Conservation (phyloP, 2,113 vertebrate species). For the Neolamprologus longior region DNA sequence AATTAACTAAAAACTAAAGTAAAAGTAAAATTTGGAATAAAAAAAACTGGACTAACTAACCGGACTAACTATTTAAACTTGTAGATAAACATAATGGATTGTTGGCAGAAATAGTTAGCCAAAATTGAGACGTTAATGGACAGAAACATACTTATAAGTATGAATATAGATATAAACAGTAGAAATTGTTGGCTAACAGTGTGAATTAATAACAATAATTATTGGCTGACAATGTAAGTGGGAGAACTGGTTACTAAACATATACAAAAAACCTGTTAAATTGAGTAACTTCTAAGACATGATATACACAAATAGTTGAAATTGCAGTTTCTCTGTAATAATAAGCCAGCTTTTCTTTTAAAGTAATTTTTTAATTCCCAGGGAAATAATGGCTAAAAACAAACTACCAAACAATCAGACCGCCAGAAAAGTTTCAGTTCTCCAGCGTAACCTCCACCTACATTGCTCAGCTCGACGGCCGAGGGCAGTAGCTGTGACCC, state of each 20-base stretch:
- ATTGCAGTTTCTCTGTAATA: not conserved
- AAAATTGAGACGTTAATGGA: not conserved
- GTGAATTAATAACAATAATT: not conserved
- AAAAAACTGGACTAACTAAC: not conserved
- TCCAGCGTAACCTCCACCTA: not conserved
- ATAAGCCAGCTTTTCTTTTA: not conserved
- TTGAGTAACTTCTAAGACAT: not conserved
- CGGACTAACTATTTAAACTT: not conserved
- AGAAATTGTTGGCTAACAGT: not conserved
- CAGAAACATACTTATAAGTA: not conserved
- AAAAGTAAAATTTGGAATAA: not conserved
- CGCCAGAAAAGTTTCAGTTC: not conserved
- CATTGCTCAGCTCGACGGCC: not conserved
- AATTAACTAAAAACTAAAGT: not conserved
- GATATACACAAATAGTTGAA: not conserved
- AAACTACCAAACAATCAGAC: not conserved
- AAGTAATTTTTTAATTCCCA: not conserved
- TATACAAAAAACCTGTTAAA: not conserved
- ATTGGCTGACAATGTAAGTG: not conserved
- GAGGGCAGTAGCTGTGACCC: constrained; percentile 27
- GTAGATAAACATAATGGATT: not conserved
- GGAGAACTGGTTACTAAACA: not conserved
- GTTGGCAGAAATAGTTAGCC: not conserved
- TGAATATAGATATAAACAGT: not conserved
- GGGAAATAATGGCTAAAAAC: not conserved